Base-by-base conservation (phyloP, 2,113 vertebrate species). In the Mesitornis unicolor region DNA sequence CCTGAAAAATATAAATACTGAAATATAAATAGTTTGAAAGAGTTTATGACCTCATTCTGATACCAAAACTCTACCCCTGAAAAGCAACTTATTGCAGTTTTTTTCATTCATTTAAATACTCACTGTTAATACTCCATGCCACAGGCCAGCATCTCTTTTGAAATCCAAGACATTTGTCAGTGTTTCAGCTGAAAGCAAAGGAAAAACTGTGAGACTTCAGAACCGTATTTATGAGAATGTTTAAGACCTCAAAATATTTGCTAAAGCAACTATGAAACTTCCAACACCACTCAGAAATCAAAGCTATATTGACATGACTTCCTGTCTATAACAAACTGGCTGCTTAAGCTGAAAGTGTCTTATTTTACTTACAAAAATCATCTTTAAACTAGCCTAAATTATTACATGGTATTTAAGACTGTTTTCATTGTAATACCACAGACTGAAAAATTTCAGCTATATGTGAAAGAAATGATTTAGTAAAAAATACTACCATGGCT, bases 131-230 rank as follows among this genome's bases (percentile, higher is more conserved):
- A 99, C 99, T 13, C 99, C 99, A 36, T 99, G 99, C 99, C 99
- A 99, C 74, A 99, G 98, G 74, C 99, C 99, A 36, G 99, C 99
- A 63, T 99, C 99, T 95, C 99, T 98, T 96, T 99, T 99, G 98
- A 99, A 99, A 98, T 99, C 99, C 98, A 99, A 97, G 70, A 99
- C 99, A 43, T 99, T 99, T 73, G 98, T 99, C 82, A 99, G 97
- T 20, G 98, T 99, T 96, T 99, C 99, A 63, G 98, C 99, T 99
- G 97, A 21, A 97, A 98, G 74, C 1, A 3, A 93, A 98, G 19
- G 92, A 77, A 89, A 73, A 84, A 20, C 25, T 0, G 69, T 15
- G 9, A 71, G 31, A 75, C 28, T 75, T 75, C 13, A 69, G 50
- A 76, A 53, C n/a, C 6, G 4, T 19, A 42, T 69, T 53, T 57